Evolutionary conservation across 2,113 vertebrate genomes (phyloP).

Genomic region (Chloebia gouldiae): DNA sequence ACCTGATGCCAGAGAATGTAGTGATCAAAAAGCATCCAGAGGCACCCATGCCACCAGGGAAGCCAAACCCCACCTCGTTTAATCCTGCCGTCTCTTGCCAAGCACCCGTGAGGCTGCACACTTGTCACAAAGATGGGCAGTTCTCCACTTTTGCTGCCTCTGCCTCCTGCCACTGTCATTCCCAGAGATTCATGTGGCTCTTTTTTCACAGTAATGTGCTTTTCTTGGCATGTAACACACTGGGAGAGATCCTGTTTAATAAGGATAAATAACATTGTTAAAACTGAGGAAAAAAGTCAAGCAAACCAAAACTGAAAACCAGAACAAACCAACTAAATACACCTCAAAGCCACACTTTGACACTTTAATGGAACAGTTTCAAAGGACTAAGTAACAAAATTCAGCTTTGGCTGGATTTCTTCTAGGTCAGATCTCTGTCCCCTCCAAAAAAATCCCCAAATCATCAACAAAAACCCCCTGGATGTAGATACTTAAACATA

Average conservation of each 20-base stretch:
- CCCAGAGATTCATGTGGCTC: slow-evolving; percentile 94
- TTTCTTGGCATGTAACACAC: slow-evolving; percentile 95
- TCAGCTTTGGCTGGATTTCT: neutral
- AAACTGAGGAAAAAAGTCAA: neutral
- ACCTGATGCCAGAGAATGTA: neutral
- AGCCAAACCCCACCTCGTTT: slow-evolving; percentile 83
- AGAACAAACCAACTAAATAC: neutral
- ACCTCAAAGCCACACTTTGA: neutral
- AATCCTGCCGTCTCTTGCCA: slow-evolving; percentile 93
- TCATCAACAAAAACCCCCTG: neutral
- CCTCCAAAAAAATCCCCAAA: neutral
- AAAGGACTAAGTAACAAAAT: neutral
- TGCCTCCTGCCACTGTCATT: slow-evolving; percentile 96
- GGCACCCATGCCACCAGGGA: neutral
- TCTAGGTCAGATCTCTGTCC: neutral
- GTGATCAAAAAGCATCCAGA: neutral
- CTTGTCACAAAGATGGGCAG: slow-evolving; percentile 98
- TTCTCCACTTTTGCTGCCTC: slow-evolving; percentile 95
- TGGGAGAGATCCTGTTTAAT: slow-evolving; percentile 88
- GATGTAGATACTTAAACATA: neutral
- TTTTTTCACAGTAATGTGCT: slow-evolving; percentile 95
- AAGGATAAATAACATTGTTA: slow-evolving; percentile 1
- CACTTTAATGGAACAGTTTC: neutral
- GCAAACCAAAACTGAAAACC: neutral
- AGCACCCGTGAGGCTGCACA: slow-evolving; percentile 93